Evolutionary conservation across 1,140 invertebrate genomes (phyloP), one percentile per base, ranked within the genome.

Genomic region (Brachionus koreanus): DNA sequence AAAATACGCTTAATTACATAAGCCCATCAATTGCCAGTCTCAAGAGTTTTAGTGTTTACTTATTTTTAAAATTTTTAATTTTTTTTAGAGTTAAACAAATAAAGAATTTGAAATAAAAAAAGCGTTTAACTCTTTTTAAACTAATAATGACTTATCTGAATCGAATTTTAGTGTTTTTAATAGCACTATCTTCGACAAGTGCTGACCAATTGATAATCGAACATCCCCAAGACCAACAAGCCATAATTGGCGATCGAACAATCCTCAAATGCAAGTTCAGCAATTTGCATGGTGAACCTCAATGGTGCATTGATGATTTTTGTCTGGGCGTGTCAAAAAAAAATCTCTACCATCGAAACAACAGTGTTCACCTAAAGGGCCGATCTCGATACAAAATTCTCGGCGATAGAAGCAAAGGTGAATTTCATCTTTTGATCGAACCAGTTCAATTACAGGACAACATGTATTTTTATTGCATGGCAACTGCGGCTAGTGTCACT

Each of bases 221-320:
- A 16, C 33, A 35, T 61, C 76, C 76, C 5, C 33, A 42, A 9
- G 76, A 79, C 23, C 76, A 79, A n/a, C 35, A 61, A 39, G 76
- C 49, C 16, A 39, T 39, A 23, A 79, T 79, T 35, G 76, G 76
- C 7, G 76, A 79, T 37, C 33, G 33, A 61, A 35, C 49, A n/a
- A 19, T 79, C 12, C 39, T 79, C 29, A 57, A 79, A 39, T 79
- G 76, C 19, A 57, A 37, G 35, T n/a, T 79, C 10, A 65, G 57
- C 29, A 61, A 79, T 79, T 35, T 79, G 13, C 49, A 5, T 9
- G 76, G 76, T 12, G 76, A 79, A 43, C 76, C 76, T 5, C 76
- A 79, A 61, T 79, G 76, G 76, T 79, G 76, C 37, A 79, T 79
- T 25, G 76, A 79, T 25, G 76, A 79, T 35, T 79, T 79, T 79